Evolutionary conservation across 2,888 invertebrate genomes (phyloP).

Genomic region (Aphidoletes aphidimyza): DNA sequence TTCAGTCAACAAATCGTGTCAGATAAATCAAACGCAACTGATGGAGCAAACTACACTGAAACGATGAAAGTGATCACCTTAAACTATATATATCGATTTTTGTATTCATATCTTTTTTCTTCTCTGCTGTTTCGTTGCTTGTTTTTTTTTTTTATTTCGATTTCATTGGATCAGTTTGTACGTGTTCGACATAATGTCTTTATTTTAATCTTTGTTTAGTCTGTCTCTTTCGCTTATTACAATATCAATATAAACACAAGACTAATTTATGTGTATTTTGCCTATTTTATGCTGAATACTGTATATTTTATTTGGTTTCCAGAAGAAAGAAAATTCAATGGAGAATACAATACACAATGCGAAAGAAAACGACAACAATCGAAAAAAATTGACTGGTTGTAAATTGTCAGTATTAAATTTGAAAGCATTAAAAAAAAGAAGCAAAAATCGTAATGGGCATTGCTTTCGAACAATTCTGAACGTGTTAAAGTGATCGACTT

Average conservation of each 20-base stretch:
- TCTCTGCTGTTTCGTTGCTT: not conserved
- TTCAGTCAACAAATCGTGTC: not conserved
- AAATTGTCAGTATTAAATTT: slow-evolving; percentile 1
- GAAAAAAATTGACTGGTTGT: no score
- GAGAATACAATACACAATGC: not conserved
- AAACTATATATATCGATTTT: slow-evolving; percentile 49
- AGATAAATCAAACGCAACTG: slow-evolving; percentile 50
- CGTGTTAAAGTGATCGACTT: not conserved
- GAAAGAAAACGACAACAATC: not conserved
- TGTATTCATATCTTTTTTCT: slow-evolving; percentile 27
- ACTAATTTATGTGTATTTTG: slow-evolving; percentile 34
- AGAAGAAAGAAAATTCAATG: slow-evolving; percentile 31
- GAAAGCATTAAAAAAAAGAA: slow-evolving; percentile 28
- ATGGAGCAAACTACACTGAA: slow-evolving; percentile 52
- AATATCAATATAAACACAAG: slow-evolving; percentile 32
- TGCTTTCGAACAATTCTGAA: slow-evolving; percentile 32
- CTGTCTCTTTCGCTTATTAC: slow-evolving; percentile 30
- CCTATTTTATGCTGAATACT: slow-evolving; percentile 10
- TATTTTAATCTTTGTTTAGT: not conserved
- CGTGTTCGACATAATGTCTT: slow-evolving; percentile 49
- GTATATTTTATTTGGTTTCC: not conserved
- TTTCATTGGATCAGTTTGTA: slow-evolving; percentile 48
- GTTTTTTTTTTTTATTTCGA: slow-evolving; percentile 6
- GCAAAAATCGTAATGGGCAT: not conserved
- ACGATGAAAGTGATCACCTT: slow-evolving; percentile 48